Evolutionary conservation across 2,888 invertebrate genomes (phyloP), one percentile per base, ranked within the genome.

Genomic region (Polietes domitor): DNA sequence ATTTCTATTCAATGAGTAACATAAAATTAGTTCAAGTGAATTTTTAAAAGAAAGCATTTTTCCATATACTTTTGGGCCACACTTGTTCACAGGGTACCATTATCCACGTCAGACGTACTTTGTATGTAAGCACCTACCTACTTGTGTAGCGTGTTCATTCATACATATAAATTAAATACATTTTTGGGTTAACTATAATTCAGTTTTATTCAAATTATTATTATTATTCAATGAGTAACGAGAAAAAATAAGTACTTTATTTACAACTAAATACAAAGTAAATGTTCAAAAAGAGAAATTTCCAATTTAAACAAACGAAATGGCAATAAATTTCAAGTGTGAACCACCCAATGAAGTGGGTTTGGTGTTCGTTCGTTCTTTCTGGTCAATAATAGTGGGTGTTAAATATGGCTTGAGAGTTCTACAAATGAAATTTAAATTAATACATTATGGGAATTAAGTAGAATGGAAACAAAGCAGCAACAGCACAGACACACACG

Each of bases 381-480:
- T 61, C 28, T 32, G 28, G 2, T 47, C 47, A n/a, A 47, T 32
- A 32, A 21, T 61, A 28, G 65, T 65, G 65, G 65, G 65, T 65
- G 65, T 65, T 65, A 65, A 37, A 65, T 19, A 7, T 61, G 19
- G 1, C 7, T 65, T 65, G 37, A 65, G 37, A 65, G 15, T 61
- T 61, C 28, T 32, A 61, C 6, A 61, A 15, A 65, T 65, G 65
- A 65, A 37, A 32, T 65, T 41, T 12, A 17, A 65, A 41, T 65
- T 37, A 65, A 65, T 65, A 41, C 65, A 21, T 65, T 65, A 65
- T 37, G 37, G 12, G 19, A 28, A 63, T 41, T 32, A 65, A 63
- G 26, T 7, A 61, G 65, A 65, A 2, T 15, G 47, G 47, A 47
- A 47, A 15, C 47, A 47, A n/a, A 15, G 6, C 47, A 41, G 58